Evolutionary conservation across 2,797 vertebrate genomes (phyloP), one percentile per base, ranked within the genome.

Genomic region (Enteromius mattozi): DNA sequence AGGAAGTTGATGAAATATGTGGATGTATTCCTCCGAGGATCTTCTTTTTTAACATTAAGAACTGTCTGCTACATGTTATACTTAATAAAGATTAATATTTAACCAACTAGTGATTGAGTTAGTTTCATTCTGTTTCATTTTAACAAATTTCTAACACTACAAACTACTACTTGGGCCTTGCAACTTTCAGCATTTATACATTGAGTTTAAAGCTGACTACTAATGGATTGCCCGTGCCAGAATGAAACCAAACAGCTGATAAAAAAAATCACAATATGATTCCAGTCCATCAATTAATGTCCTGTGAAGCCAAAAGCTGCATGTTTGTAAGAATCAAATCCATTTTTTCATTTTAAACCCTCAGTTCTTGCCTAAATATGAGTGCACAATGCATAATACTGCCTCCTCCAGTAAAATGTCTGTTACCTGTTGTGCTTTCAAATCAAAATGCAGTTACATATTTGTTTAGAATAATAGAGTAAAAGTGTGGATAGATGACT

Each of bases 1-100:
- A 78, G 84, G 81, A 88, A 69, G 78, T 78, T 51, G 66, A 33
- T 79, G 40, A 47, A 86, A 49, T 63, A 56, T 35, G 30, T 8
- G 3, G 27, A 30, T 9, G 30, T 9, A 49, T 78, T 66, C 17
- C 3, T 54, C 30, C 33, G 17, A 51, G 17, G 16, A 74, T 33
- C n/a, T 47, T 45, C 13, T 17, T 47, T 71, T 42, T 42, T 66
- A 65, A 30, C 30, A 17, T 17, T 33, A 65, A 65, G 14, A 65
- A 65, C 6, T 70, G n/a, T 14, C 33, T 56, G 66, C 51, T 56
- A 56, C n/a, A 80, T 30, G 24, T 70, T 70, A 70, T 24, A 27
- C 24, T 47, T 72, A 47, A 16, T 71, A 27, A 47, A 6, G 13
- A 42, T 69, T n/a, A 7, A 70, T 42, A 13, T 61, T 61, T 21